phyloP scores from a whole-genome alignment of 2,797 vertebrate genomes.

The Apodemus agrarius region DNA sequence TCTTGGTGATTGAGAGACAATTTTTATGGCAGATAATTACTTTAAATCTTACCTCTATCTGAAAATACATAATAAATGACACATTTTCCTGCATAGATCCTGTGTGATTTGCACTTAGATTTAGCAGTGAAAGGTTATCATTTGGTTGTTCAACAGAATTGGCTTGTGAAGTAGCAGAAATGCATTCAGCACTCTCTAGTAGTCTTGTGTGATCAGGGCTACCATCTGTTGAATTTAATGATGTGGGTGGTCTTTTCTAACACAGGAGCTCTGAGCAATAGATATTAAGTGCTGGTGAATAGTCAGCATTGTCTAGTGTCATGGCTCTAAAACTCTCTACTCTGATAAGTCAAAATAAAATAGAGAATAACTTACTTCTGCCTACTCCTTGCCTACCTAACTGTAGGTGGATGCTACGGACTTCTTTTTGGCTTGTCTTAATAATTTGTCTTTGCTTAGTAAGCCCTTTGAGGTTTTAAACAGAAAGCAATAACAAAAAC shows the following conservation, averaged over 20 bases:
- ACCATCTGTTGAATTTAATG: slow-evolving; percentile 77
- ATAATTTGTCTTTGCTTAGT: not conserved
- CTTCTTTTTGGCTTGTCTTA: not conserved
- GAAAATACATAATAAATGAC: not conserved
- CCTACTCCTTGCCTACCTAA: not conserved
- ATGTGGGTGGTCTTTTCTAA: slow-evolving; percentile 81
- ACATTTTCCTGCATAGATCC: not conserved
- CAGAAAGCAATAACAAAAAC: not conserved
- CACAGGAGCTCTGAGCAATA: slow-evolving; percentile 83
- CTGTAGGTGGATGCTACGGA: not conserved
- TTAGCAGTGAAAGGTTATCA: not conserved
- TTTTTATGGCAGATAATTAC: not conserved
- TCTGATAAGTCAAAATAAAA: not conserved
- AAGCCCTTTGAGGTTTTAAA: slow-evolving; percentile 9
- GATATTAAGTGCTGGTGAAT: slow-evolving; percentile 81
- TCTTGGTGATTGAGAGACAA: not conserved
- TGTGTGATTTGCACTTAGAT: slow-evolving; percentile 22
- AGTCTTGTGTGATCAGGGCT: slow-evolving; percentile 75
- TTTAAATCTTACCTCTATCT: slow-evolving; percentile 25
- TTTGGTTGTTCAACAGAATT: slow-evolving; percentile 33
- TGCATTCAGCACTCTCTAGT: slow-evolving; percentile 74
- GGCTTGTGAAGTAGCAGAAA: slow-evolving; percentile 69
- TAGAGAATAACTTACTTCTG: not conserved
- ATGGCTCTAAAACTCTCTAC: slow-evolving; percentile 69
- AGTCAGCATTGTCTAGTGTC: slow-evolving; percentile 77